These are phyloP conservation scores for Plagodis pulveraria DNA, from an alignment of 2,888 invertebrate genomes.

Conservation along the genomic window DNA sequence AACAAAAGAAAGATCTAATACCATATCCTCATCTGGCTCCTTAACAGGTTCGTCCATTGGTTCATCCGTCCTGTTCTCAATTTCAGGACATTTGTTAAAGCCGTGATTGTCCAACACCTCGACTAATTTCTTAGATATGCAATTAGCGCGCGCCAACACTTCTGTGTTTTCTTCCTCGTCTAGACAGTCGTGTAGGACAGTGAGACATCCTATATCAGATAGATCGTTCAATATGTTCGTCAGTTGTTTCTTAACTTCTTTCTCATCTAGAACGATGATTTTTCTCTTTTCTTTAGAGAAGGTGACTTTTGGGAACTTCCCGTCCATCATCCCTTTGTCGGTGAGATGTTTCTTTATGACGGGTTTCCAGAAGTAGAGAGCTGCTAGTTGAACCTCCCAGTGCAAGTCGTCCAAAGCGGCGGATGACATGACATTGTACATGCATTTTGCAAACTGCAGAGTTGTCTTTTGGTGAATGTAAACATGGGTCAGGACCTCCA, in stretches of 20 bases:
- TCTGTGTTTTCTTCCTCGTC: constrained; percentile 87
- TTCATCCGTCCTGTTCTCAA: constrained; percentile 1
- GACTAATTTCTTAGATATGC: constrained; percentile 75
- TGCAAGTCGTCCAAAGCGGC: constrained; percentile 88
- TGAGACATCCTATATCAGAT: constrained; percentile 87
- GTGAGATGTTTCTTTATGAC: constrained; percentile 82
- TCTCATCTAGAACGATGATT: constrained; percentile 87
- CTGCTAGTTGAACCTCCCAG: constrained; percentile 90
- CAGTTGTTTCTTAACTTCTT: constrained; percentile 85
- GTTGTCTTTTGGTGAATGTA: constrained; percentile 85
- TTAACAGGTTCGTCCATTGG: constrained; percentile 13
- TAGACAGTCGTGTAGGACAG: constrained; percentile 86
- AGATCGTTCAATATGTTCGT: constrained; percentile 86
- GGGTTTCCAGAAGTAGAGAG: constrained; percentile 87
- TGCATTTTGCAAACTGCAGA: constrained; percentile 67
- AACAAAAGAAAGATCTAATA: constrained; percentile 21
- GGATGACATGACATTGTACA: constrained; percentile 85
- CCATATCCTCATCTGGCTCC: constrained; percentile 15
- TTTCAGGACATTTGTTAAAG: constrained; percentile 42
- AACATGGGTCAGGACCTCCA: constrained; percentile 83
- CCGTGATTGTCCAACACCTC: constrained; percentile 79
- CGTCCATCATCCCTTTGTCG: constrained; percentile 88
- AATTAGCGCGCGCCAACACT: constrained; percentile 85
- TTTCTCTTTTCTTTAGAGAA: constrained; percentile 90
- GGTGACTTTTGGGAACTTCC: constrained; percentile 88